These are phyloP conservation scores for Daubentonia madagascariensis DNA, from an alignment of 2,113 vertebrate species.

Conservation along the genomic window DNA sequence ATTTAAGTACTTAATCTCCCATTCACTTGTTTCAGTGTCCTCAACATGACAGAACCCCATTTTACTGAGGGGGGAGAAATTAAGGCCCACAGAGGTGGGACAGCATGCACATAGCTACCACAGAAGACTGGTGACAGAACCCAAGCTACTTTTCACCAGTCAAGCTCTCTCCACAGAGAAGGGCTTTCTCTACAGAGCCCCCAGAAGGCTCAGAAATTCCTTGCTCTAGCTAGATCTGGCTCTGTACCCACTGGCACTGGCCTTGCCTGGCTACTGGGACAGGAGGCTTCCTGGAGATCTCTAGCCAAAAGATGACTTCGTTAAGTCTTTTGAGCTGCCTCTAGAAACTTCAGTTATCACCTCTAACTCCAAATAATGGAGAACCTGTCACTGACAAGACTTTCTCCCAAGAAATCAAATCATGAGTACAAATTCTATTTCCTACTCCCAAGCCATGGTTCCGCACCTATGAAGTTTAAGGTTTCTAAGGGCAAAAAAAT, in stretches of 20 bases:
- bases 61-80: not conserved
- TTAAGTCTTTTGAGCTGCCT: not conserved
- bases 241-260: not conserved
- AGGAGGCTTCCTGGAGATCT: not conserved
- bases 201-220: not conserved
- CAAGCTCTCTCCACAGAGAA: not conserved
- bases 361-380: constrained; percentile 16
- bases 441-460: not conserved
- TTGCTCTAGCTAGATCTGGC: not conserved
- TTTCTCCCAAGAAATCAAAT: constrained; percentile 19
- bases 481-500: not conserved
- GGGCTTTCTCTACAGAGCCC: not conserved
- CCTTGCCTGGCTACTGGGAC: not conserved
- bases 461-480: not conserved
- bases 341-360: not conserved
- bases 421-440: not conserved
- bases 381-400: not conserved
- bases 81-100: not conserved
- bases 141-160: not conserved
- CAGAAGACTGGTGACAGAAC: not conserved
- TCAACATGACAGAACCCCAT: not conserved
- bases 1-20: not conserved
- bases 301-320: not conserved
- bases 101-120: not conserved
- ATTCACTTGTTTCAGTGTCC: not conserved